Conservation (phyloP, 1,140 invertebrate genomes). For the Drosophila albomicans region DNA sequence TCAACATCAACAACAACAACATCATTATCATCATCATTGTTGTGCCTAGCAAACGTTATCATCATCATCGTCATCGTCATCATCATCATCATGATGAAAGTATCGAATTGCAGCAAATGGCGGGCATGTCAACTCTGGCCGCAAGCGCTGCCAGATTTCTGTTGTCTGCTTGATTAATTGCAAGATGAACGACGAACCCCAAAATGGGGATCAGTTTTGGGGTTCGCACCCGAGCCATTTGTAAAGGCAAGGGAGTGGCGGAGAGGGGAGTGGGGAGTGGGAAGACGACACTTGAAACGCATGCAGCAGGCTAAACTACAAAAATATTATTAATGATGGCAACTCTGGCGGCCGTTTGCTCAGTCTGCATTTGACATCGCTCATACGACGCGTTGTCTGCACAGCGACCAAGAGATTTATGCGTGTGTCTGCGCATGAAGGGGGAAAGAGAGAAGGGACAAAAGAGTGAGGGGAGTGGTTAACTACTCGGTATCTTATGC, state of each 20-base stretch:
- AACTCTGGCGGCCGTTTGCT: conserved; percentile 50
- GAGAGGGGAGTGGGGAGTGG: not conserved
- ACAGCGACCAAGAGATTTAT: conserved; percentile 60
- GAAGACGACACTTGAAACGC: not conserved
- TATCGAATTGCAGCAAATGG: conserved; percentile 47
- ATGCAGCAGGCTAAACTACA: conserved; percentile 57
- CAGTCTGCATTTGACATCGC: conserved; percentile 77
- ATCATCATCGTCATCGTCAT: not conserved
- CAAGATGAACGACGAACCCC: conserved; percentile 34
- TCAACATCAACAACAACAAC: not conserved
- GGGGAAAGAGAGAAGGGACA: not conserved
- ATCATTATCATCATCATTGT: not conserved
- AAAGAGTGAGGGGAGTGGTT: not conserved
- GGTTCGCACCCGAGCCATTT: conserved; percentile 46
- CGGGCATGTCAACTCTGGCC: conserved; percentile 41
- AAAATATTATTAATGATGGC: conserved; percentile 79
- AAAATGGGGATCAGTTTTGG: not conserved
- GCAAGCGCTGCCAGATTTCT: conserved; percentile 54
- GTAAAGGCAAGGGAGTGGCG: conserved; percentile 12
- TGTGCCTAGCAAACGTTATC: not conserved
- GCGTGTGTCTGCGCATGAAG: conserved; percentile 19
- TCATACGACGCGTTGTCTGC: conserved; percentile 72
- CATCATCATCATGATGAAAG: conserved; percentile 4
- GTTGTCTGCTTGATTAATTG: conserved; percentile 80
- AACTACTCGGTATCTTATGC: conserved; percentile 13